A percentile compares a stretch with the other conserved stretches of the same genome.
phyloP scores from a whole-genome alignment of 1,140 invertebrate species.

The Pseudachorutes palmiensis region DNA sequence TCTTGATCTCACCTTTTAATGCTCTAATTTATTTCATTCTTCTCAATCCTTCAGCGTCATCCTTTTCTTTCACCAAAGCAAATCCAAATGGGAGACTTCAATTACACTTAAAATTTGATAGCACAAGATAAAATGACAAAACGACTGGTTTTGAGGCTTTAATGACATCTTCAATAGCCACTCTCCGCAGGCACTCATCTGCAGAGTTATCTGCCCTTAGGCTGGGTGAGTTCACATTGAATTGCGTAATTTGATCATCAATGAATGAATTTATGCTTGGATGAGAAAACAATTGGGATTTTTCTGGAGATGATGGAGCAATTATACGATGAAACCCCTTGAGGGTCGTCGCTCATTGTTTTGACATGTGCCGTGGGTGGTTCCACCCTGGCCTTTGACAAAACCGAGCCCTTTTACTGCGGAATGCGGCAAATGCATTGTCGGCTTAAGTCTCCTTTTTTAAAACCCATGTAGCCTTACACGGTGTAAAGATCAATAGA shows the following conservation, averaged over 20 bases:
- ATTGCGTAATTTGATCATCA: too few relatives aligned
- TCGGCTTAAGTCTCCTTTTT: too few relatives aligned
- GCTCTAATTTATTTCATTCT: conserved; percentile 1
- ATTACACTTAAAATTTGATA: background rate
- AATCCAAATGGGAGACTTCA: background rate
- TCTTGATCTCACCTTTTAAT: conserved; percentile 19
- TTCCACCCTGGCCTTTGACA: too few relatives aligned
- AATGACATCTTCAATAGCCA: too few relatives aligned
- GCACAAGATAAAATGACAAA: background rate
- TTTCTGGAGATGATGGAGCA: background rate
- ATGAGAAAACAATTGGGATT: too few relatives aligned
- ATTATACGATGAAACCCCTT: background rate
- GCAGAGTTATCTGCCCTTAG: too few relatives aligned
- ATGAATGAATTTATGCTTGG: too few relatives aligned
- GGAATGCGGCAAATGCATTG: background rate
- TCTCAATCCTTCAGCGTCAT: background rate
- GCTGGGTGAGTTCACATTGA: too few relatives aligned
- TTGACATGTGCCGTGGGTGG: background rate
- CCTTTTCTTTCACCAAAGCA: background rate
- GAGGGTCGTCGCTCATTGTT: background rate
- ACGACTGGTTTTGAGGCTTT: too few relatives aligned
- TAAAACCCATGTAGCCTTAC: too few relatives aligned
- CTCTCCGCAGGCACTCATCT: too few relatives aligned
- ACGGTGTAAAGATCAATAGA: too few relatives aligned
- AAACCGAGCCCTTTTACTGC: background rate